phyloP scores from a whole-genome alignment of 2,888 invertebrate genomes.

The Junonia oenone region DNA sequence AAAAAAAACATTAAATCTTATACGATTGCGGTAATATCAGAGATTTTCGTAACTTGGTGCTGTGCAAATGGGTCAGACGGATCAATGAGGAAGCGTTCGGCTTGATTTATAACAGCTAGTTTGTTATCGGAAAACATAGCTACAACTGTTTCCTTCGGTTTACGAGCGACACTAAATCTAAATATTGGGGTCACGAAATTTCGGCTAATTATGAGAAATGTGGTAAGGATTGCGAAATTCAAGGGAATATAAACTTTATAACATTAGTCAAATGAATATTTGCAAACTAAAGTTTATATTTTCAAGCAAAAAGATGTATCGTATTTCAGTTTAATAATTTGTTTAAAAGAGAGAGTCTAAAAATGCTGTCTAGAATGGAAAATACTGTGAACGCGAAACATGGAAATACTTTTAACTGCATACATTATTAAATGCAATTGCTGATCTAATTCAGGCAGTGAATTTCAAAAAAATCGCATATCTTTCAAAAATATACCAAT shows the following conservation, averaged over 20 bases:
- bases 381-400: not conserved
- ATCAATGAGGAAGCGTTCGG: conserved; percentile 55
- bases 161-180: conserved; percentile 41
- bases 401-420: not conserved
- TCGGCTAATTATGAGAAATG: not conserved
- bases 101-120: conserved; percentile 50
- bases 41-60: conserved; percentile 14
- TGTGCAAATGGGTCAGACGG: conserved; percentile 41
- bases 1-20: not conserved
- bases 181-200: conserved; percentile 18
- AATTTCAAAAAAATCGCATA: no score
- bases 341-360: not conserved
- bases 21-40: conserved; percentile 6
- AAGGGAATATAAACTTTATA: not conserved
- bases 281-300: not conserved
- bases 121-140: conserved; percentile 44
- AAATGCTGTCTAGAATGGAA: not conserved
- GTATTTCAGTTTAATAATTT: no score
- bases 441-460: not conserved
- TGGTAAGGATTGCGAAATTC: not conserved
- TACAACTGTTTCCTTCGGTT: conserved; percentile 44
- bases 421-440: not conserved
- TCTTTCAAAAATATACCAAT: no score
- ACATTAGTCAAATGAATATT: not conserved
- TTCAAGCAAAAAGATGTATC: no score